Conservation (phyloP, 2,797 vertebrate genomes). For the Thamnophis elegans region DNA sequence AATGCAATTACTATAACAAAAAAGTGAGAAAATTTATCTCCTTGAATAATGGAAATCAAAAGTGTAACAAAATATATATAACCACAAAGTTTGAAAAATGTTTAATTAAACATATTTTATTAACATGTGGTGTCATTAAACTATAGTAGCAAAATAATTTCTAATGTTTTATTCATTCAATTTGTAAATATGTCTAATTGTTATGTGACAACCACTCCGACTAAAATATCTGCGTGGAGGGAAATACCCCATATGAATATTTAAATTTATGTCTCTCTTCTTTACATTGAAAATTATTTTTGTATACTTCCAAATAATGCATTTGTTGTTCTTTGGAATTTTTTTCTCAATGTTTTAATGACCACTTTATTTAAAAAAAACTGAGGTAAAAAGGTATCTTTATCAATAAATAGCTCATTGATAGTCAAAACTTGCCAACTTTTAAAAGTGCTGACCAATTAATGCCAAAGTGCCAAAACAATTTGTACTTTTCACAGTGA, state of each 20-base stretch:
- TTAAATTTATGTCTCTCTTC: background rate
- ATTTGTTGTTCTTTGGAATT: background rate
- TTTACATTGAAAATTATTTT: background rate
- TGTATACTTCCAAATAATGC: background rate
- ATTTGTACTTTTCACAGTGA: too few species aligned
- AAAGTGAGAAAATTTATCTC: background rate
- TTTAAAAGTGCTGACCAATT: background rate
- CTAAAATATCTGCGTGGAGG: background rate
- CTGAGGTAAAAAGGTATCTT: background rate
- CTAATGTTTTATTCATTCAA: background rate
- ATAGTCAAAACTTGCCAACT: background rate
- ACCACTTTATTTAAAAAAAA: background rate
- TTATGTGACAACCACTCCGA: background rate
- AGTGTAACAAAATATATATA: background rate
- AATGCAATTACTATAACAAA: background rate
- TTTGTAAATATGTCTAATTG: background rate
- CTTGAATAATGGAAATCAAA: background rate
- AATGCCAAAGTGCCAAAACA: background rate
- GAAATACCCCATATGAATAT: background rate
- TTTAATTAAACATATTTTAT: background rate
- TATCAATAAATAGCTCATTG: background rate
- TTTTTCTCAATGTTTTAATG: background rate
- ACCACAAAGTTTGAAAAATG: background rate
- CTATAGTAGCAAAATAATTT: background rate
- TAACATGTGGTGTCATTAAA: background rate